Conservation (phyloP, 2,888 invertebrate species). For the Carcina quercana region DNA sequence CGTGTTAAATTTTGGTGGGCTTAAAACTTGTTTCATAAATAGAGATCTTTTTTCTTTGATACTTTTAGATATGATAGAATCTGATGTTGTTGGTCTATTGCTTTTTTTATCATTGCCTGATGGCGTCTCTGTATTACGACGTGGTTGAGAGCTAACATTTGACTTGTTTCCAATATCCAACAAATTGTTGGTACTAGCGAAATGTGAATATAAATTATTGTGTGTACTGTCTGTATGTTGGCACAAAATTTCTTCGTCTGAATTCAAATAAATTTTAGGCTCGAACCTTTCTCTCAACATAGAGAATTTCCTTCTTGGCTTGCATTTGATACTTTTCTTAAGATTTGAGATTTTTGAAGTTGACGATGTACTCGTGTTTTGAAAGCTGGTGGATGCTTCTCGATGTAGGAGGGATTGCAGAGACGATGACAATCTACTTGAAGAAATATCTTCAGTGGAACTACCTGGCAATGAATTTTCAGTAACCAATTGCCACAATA, state of each 20-base stretch:
- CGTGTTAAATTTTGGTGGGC: conserved; percentile 71
- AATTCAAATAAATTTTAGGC: conserved; percentile 53
- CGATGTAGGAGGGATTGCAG: conserved; percentile 63
- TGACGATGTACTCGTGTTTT: conserved; percentile 31
- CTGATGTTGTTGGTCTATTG: too few species aligned
- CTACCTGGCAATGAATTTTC: conserved; percentile 44
- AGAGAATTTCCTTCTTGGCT: conserved; percentile 74
- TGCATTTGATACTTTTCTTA: conserved; percentile 52
- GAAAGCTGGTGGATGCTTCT: conserved; percentile 35
- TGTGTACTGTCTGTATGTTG: conserved; percentile 46
- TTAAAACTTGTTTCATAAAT: conserved; percentile 74
- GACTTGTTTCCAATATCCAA: conserved; percentile 24
- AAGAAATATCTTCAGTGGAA: conserved; percentile 45
- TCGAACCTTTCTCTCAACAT: conserved; percentile 75
- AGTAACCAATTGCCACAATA: conserved; percentile 60
- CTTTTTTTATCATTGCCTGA: not conserved
- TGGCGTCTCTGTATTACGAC: conserved; percentile 15
- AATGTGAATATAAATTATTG: conserved; percentile 33
- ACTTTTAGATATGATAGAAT: conserved; percentile 32
- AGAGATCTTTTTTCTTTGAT: conserved; percentile 69
- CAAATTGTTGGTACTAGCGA: conserved; percentile 38
- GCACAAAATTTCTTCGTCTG: conserved; percentile 64
- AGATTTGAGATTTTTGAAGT: conserved; percentile 45
- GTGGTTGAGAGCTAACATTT: too few species aligned
- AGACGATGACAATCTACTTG: conserved; percentile 54